phyloP scores from a whole-genome alignment of 1,140 invertebrate species.

The Micrasema longulum region DNA sequence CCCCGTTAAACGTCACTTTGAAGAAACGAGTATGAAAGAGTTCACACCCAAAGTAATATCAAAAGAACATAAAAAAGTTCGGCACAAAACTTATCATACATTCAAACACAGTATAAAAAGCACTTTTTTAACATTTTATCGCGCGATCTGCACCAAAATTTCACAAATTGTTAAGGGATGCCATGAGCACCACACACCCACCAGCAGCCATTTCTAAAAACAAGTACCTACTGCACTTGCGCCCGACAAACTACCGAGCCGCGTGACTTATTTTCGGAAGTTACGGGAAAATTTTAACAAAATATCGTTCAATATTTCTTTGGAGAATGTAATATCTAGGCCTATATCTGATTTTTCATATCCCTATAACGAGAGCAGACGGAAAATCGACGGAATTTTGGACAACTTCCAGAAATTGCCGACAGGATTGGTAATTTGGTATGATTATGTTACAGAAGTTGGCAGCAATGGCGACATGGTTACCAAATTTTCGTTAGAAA shows the following conservation, averaged over 20 bases:
- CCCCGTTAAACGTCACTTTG: conserved; percentile 47
- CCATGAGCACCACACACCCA: conserved; percentile 48
- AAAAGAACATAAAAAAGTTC: conserved; percentile 42
- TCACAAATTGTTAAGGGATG: conserved; percentile 45
- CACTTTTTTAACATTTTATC: conserved; percentile 44
- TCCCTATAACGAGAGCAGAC: conserved; percentile 31
- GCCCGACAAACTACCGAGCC: conserved; percentile 30
- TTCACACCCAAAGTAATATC: conserved; percentile 46
- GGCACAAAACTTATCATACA: conserved; percentile 32
- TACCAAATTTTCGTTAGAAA: conserved; percentile 29
- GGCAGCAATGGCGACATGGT: conserved; percentile 31
- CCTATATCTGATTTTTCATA: conserved; percentile 35
- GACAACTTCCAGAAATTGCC: conserved; percentile 43
- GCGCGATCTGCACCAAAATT: conserved; percentile 30
- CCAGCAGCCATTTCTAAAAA: conserved; percentile 49
- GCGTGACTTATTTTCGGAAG: conserved; percentile 48
- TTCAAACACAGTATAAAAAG: conserved; percentile 39
- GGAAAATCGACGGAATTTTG: conserved; percentile 45
- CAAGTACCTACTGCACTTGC: conserved; percentile 42
- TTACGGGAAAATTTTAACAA: conserved; percentile 42
- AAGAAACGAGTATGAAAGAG: conserved; percentile 37
- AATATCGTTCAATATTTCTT: conserved; percentile 29
- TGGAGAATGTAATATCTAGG: conserved; percentile 8
- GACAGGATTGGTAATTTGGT: conserved; percentile 27
- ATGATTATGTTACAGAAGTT: not conserved